Percentiles rank a stretch among this genome's conserved stretches.
Conservation (phyloP, 2,113 vertebrate species). For the Hemicordylus capensis region DNA sequence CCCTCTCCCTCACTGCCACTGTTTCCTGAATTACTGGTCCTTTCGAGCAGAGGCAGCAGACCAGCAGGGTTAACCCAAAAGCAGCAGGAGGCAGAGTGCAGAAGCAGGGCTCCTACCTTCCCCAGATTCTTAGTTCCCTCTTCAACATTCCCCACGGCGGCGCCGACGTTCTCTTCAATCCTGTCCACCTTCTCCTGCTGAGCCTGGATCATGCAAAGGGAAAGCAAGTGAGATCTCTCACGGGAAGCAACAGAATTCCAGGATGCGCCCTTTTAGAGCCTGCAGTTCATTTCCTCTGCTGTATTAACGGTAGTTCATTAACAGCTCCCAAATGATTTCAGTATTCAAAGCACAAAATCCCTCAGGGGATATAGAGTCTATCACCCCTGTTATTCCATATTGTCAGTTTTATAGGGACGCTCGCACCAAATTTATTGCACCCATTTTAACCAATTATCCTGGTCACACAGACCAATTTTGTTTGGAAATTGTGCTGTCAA, state of each 20-base stretch:
- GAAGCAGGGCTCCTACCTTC: slow-evolving; percentile 91
- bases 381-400: too few species aligned
- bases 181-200: slow-evolving; percentile 99
- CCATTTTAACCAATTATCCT: too few species aligned
- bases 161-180: slow-evolving; percentile 96
- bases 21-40: slow-evolving; percentile 96
- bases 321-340: too few species aligned
- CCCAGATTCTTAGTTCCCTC: slow-evolving; percentile 94
- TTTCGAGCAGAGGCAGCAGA: slow-evolving; percentile 83
- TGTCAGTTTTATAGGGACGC: too few species aligned
- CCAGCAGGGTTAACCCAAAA: slow-evolving; percentile 90
- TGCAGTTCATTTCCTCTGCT: slow-evolving; percentile 63
- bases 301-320: not conserved
- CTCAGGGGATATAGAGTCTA: too few species aligned
- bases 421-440: too few species aligned
- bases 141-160: slow-evolving; percentile 91
- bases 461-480: too few species aligned
- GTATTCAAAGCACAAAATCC: too few species aligned
- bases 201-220: slow-evolving; percentile 89
- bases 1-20: slow-evolving; percentile 80
- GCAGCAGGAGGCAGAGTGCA: slow-evolving; percentile 73
- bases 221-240: slow-evolving; percentile 78
- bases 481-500: too few species aligned
- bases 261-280: slow-evolving; percentile 62
- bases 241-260: slow-evolving; percentile 77